Conservation (phyloP, 2,888 invertebrate genomes). For the Tipula unca region DNA sequence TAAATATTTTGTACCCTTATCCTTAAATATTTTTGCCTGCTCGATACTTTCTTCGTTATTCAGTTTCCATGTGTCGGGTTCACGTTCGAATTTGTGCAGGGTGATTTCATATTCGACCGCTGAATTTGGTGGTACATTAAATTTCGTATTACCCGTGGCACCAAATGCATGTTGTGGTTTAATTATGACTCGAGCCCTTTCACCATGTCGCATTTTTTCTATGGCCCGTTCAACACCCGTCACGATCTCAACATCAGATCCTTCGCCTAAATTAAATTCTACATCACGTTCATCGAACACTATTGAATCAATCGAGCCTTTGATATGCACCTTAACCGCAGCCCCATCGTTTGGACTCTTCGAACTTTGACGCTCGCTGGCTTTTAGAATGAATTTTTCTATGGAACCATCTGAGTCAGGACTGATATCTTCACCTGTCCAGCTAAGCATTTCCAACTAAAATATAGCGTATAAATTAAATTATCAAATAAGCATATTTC, state of each 20-base stretch:
- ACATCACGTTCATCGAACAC: slow-evolving; percentile 66
- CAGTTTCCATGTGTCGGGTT: slow-evolving; percentile 67
- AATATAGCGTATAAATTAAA: slow-evolving; percentile 24
- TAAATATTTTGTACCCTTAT: slow-evolving; percentile 85
- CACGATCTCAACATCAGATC: slow-evolving; percentile 61
- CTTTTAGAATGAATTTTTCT: slow-evolving; percentile 57
- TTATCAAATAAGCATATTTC: not conserved
- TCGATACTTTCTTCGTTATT: slow-evolving; percentile 69
- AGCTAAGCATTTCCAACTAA: slow-evolving; percentile 78
- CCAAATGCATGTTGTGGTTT: slow-evolving; percentile 77
- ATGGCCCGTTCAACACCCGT: slow-evolving; percentile 77
- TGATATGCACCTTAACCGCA: slow-evolving; percentile 52
- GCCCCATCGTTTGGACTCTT: slow-evolving; percentile 74
- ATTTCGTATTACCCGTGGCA: slow-evolving; percentile 53
- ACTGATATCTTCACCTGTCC: slow-evolving; percentile 80
- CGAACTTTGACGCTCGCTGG: slow-evolving; percentile 55
- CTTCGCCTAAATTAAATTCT: slow-evolving; percentile 80
- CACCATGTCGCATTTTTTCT: slow-evolving; percentile 69
- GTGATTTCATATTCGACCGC: slow-evolving; percentile 73
- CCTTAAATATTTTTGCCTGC: slow-evolving; percentile 74
- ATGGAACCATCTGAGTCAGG: slow-evolving; percentile 77
- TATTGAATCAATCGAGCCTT: slow-evolving; percentile 31
- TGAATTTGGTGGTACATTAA: slow-evolving; percentile 70
- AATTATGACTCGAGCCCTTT: slow-evolving; percentile 64
- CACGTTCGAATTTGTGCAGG: slow-evolving; percentile 73